phyloP scores from a whole-genome alignment of 2,797 vertebrate genomes.

The Melanotaenia maccullochi region DNA sequence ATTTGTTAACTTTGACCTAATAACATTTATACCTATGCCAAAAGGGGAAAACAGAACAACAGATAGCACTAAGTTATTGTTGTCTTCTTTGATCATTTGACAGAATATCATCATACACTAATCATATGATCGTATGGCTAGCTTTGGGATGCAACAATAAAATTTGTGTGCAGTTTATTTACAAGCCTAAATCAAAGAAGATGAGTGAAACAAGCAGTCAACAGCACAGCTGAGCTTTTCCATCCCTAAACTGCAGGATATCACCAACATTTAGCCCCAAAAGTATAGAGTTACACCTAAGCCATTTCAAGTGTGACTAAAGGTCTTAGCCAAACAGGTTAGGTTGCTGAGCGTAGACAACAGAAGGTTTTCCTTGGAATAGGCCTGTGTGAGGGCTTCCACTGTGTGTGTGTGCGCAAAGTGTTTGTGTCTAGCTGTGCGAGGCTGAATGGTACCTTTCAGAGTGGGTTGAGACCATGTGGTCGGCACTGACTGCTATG shows the following conservation, averaged over 20 bases:
- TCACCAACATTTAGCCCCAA: background rate
- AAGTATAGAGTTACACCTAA: background rate
- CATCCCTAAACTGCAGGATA: background rate
- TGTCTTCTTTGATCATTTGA: background rate
- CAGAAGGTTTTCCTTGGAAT: constrained; percentile 41
- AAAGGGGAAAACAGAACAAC: background rate
- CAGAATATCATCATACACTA: background rate
- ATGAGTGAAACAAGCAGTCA: background rate
- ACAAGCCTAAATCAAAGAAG: background rate
- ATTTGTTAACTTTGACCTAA: constrained; percentile 10
- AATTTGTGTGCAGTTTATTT: background rate
- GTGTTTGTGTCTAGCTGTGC: constrained; percentile 44
- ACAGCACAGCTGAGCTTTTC: background rate
- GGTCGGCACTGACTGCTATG: constrained; percentile 72
- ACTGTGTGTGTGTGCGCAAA: constrained; percentile 11
- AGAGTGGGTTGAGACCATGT: constrained; percentile 76
- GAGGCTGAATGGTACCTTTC: constrained; percentile 70
- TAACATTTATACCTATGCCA: constrained; percentile 11
- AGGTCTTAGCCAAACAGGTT: constrained; percentile 27
- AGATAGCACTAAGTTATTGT: background rate
- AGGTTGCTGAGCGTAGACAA: constrained; percentile 25
- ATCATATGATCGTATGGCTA: background rate
- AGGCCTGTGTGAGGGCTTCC: constrained; percentile 14
- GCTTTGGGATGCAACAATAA: background rate
- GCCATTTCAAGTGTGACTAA: background rate